Evolutionary conservation across 2,888 invertebrate genomes (phyloP), one percentile per base, ranked within the genome.

Genomic region (Diachrysia chrysitis): DNA sequence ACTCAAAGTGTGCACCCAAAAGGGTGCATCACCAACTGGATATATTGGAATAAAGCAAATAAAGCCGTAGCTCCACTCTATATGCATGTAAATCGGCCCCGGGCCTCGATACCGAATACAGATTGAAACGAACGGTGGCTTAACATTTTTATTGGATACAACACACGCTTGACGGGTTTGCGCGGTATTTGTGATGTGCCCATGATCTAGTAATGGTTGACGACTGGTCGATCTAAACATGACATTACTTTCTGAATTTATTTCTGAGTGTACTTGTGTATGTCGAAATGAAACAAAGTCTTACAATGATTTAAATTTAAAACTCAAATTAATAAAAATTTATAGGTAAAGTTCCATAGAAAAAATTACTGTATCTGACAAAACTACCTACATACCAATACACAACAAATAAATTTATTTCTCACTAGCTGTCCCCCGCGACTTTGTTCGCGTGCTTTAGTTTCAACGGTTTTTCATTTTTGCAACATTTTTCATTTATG

Each of bases 41-140:
- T 84, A 87, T 90, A 91, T 90, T 90, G 88, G 87, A 86, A 86
- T 86, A 87, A 87, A 87, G 89, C 89, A 90, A 90, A 91, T 89
- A 90, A 87, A 87, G 84, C 79, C 73, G 71, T 73, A 69, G 74
- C 71, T 73, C 76, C 86, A 86, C 87, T 90, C 89, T 92, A 89
- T 92, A 91, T 92, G 90, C 92, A 93, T 92, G 93, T 92, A 92
- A 93, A 93, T 93, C 91, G 87, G 85, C 88, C 88, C 62, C 73
- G 82, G 84, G 88, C 86, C 79, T 78, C 88, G 85, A 89, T 90
- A 88, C 86, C 85, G 86, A 87, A 86, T 90, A 90, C 90, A 91
- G 90, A 92, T 92, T 92, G 92, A 89, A 90, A 90, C 89, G 90
- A 87, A 88, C 81, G 85, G 80, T 65, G 82, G 89, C 90, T 92